Base-by-base conservation (phyloP, 2,797 vertebrate species). In the Spea hammondii region DNA sequence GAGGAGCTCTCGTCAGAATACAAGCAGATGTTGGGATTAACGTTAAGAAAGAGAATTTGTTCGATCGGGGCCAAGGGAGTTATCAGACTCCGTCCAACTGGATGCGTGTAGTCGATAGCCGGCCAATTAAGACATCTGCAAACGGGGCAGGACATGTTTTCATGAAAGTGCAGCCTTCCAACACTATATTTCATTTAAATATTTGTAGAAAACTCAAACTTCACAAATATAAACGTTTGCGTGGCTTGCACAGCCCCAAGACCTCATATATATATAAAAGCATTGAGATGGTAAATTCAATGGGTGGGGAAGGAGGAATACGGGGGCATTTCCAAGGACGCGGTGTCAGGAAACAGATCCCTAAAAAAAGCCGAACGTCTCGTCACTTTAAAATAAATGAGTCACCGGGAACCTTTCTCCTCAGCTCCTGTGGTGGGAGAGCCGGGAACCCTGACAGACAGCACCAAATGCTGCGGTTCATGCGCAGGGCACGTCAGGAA, bases 51-150 rank as follows among this genome's bases (percentile, higher is more conserved):
- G 55, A 70, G 57, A 51, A 51, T 70, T 50, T 62, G 17, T 14
- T 51, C 62, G 70, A 70, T 60, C 45, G n/a, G 66, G 57, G 62
- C 74, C 45, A 57, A 57, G 66, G 66, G 66, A 77, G 75, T 44
- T 14, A 14, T 67, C 13, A 32, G 65, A 32, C 53, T 46, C 11
- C 13, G 44, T 5, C 55, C 70, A 72, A n/a, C 47, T 72, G 70
- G 70, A 72, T 50, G 55, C 12, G 8, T 1, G 5, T 12, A 57
- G 59, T 0, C 5, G 47, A 10, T 6, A 32, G 47, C 12, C 48
- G 5, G 72, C 72, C 72, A 74, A 62, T 13, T 53, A 10, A 49
- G 67, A 70, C 13, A 51, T 70, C 67, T 51, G 67, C 53, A 50
- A 51, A 51, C 49, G 53, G 65, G n/a, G 17, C 17, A 17, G 17